Conservation (phyloP, 2,888 invertebrate species). For the Patella ulyssiponensis region DNA sequence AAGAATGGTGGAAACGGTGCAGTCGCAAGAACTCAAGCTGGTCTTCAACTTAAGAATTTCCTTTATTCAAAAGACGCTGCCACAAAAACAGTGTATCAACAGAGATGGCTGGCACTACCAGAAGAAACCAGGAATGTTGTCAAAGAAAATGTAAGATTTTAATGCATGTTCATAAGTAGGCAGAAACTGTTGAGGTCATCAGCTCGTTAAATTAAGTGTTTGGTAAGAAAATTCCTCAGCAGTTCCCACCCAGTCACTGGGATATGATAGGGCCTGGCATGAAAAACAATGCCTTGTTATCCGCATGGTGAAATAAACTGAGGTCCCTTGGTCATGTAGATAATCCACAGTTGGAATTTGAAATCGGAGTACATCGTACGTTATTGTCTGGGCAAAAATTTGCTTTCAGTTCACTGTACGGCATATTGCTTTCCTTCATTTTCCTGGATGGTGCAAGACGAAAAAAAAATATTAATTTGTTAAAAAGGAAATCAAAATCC, state of each 20-base stretch:
- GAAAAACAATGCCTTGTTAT: too few species aligned
- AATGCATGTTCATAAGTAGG: background rate
- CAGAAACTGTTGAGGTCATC: background rate
- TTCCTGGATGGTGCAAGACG: too few species aligned
- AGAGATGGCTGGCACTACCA: constrained; percentile 92
- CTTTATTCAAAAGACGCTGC: constrained; percentile 93
- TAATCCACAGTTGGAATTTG: too few species aligned
- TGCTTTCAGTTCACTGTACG: too few species aligned
- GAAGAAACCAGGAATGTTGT: constrained; percentile 89
- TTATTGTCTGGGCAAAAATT: too few species aligned
- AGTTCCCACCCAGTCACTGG: background rate
- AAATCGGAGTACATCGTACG: too few species aligned
- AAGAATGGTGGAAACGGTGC: constrained; percentile 90
- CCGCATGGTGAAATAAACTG: too few species aligned
- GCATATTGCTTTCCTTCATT: too few species aligned
- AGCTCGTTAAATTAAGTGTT: background rate
- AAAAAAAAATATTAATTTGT: too few species aligned
- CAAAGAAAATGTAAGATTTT: constrained; percentile 89
- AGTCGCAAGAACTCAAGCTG: constrained; percentile 98
- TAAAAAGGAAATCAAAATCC: too few species aligned
- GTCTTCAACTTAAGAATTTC: constrained; percentile 97
- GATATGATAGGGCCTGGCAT: too few species aligned
- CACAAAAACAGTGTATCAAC: constrained; percentile 86
- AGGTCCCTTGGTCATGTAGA: too few species aligned
- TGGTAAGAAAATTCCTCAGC: background rate